Evolutionary conservation across 2,113 vertebrate species (phyloP).

Genomic region (Oncorhynchus kisutch): DNA sequence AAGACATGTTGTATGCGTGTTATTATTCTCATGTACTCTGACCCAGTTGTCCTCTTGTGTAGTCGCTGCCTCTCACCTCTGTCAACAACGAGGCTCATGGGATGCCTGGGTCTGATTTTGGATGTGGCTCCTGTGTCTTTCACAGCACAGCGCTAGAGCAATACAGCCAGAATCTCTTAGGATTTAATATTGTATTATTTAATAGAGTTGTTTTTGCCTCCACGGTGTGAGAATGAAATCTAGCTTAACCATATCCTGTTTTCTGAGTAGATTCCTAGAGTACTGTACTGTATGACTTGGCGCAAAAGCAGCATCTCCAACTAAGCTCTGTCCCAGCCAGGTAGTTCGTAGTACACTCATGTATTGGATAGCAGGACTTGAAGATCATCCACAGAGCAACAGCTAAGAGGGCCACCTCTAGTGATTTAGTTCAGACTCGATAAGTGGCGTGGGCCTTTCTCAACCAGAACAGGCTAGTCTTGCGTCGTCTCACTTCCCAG

Average conservation of each 20-base stretch:
- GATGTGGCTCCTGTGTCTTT: too few species aligned
- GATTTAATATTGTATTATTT: too few species aligned
- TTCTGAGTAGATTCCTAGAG: neutral
- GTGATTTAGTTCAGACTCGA: neutral
- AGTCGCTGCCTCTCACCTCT: conserved; percentile 47
- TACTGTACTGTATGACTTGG: neutral
- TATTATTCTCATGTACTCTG: conserved; percentile 22
- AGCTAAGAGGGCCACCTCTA: neutral
- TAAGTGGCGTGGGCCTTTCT: neutral
- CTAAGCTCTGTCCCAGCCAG: neutral
- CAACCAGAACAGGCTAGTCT: neutral
- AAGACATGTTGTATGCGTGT: conserved; percentile 10
- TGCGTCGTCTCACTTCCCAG: too few species aligned
- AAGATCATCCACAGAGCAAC: neutral
- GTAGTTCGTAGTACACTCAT: neutral
- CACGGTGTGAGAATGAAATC: neutral
- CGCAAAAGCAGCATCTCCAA: neutral
- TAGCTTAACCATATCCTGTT: neutral
- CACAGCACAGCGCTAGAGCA: too few species aligned
- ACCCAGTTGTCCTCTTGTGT: conserved; percentile 19
- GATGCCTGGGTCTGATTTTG: conserved; percentile 8
- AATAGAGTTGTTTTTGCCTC: neutral
- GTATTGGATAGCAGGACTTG: neutral
- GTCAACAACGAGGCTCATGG: conserved; percentile 50
- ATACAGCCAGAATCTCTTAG: too few species aligned